Base-by-base conservation (phyloP, 2,113 vertebrate species). In the Budorcas taxicolor region DNA sequence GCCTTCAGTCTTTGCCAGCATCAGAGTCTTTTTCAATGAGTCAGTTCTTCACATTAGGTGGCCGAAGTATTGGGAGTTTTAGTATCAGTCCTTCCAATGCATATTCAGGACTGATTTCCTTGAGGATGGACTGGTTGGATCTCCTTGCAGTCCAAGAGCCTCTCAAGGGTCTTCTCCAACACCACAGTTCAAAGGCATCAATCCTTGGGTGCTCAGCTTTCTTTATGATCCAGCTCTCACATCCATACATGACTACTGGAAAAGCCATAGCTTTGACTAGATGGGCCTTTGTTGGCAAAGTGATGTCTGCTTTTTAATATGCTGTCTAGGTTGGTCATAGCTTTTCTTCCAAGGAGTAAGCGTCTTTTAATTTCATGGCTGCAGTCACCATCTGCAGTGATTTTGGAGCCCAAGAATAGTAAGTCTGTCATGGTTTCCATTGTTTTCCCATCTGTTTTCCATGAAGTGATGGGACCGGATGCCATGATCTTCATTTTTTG, bases 21-120 rank as follows among this genome's bases (percentile, higher is more conserved):
- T 67, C 64, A 67, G 33, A n/a, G 33, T 67, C 33, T 67, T 67
- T 67, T 67, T 16, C 64, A 67, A 5, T n/a, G 33, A 67, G 64
- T 67, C 33, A 67, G 8, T 67, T 67, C 8, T 67, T 36, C 0
- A 0, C 1, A 67, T n/a, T 10, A 67, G 16, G 16, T 36, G 64
- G 33, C 64, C 33, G 36, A 67, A n/a, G 16, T 67, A 36, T 19
- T 67, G 27, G 17, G 33, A n/a, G 8, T 67, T 67, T 67, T 19
- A n/a, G 33, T 67, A 67, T 67, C 62, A 67, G 62, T n/a, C 33
- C 62, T 67, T 67, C 62, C 62, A 67, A n/a, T n/a, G 62, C 62
- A n/a, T 67, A 67, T 19, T 67, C 62, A 10, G 62, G 33, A 67
- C 62, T 67, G 33, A 67, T n/a, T 67, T 67, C 62, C 33, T 67